Percentiles rank a stretch among this genome's conserved stretches.
Conservation (phyloP, 2,797 vertebrate species). For the Champsocephalus gunnari region DNA sequence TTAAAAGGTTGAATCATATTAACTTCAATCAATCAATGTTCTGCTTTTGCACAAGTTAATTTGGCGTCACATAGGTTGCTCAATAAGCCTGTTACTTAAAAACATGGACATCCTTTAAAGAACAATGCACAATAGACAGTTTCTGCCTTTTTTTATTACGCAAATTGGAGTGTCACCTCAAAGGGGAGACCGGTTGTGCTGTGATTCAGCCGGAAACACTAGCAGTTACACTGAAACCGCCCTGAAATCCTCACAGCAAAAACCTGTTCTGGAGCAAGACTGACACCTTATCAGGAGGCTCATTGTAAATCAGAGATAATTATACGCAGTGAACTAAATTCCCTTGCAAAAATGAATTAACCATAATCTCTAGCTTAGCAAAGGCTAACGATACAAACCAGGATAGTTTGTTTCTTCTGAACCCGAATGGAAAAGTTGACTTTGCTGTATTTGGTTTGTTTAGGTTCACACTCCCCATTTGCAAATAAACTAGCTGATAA, state of each 20-base stretch:
- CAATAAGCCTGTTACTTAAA: neutral
- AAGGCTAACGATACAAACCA: neutral
- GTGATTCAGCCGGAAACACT: constrained; percentile 7
- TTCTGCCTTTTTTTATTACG: constrained; percentile 19
- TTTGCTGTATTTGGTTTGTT: constrained; percentile 27
- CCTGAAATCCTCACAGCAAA: constrained; percentile 16
- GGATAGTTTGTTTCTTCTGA: neutral
- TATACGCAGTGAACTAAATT: neutral
- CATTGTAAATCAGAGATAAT: neutral
- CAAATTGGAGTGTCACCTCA: constrained; percentile 26
- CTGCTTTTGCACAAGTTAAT: neutral
- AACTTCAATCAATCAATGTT: neutral
- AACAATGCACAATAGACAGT: constrained; percentile 25
- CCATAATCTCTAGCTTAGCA: neutral
- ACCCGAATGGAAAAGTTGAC: constrained; percentile 12
- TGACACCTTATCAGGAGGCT: constrained; percentile 13
- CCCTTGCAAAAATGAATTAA: neutral
- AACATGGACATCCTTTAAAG: neutral
- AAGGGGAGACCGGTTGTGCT: constrained; percentile 1
- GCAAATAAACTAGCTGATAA: constrained; percentile 31
- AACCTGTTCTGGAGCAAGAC: constrained; percentile 5
- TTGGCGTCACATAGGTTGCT: neutral
- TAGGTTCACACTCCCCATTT: constrained; percentile 8
- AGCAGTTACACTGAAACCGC: constrained; percentile 2
- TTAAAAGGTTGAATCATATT: neutral